Percentiles rank a stretch among this genome's conserved stretches.
Conservation (phyloP, 2,888 invertebrate genomes). For the Caprella mutica region DNA sequence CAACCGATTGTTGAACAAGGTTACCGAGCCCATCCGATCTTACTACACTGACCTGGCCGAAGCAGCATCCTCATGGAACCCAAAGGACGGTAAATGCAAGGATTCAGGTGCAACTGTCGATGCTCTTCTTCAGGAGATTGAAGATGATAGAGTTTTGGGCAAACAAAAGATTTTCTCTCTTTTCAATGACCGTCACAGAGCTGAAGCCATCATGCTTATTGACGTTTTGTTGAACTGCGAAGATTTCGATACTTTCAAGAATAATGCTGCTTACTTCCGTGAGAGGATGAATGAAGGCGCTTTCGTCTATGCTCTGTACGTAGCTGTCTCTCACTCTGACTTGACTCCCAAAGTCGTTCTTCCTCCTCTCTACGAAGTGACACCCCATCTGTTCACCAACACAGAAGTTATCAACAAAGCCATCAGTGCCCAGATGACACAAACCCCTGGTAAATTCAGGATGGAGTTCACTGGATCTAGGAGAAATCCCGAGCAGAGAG, state of each 20-base stretch:
- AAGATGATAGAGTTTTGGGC: constrained; percentile 14
- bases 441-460: constrained; percentile 36
- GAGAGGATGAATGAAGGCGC: constrained; percentile 37
- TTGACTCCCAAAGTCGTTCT: constrained; percentile 35
- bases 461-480: constrained; percentile 37
- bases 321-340: constrained; percentile 35
- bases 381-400: constrained; percentile 38
- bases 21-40: constrained; percentile 14
- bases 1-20: constrained; percentile 18
- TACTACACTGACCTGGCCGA: constrained; percentile 8
- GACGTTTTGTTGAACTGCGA: constrained; percentile 34
- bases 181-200: constrained; percentile 34
- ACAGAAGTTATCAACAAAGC: constrained; percentile 37
- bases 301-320: constrained; percentile 37
- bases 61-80: constrained; percentile 10
- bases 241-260: constrained; percentile 35
- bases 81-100: not conserved
- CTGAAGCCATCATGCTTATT: constrained; percentile 35
- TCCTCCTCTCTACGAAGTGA: constrained; percentile 38
- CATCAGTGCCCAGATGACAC: constrained; percentile 36
- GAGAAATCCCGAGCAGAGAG: constrained; percentile 37
- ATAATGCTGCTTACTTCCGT: constrained; percentile 42
- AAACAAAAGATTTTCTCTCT: constrained; percentile 35
- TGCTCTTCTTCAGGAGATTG: constrained; percentile 12
- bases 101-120: constrained; percentile 16